Percentiles rank a stretch among this genome's conserved stretches.
These are phyloP conservation scores for Drosophila paramelanica DNA, from an alignment of 2,888 invertebrate genomes.

Conservation along the genomic window DNA sequence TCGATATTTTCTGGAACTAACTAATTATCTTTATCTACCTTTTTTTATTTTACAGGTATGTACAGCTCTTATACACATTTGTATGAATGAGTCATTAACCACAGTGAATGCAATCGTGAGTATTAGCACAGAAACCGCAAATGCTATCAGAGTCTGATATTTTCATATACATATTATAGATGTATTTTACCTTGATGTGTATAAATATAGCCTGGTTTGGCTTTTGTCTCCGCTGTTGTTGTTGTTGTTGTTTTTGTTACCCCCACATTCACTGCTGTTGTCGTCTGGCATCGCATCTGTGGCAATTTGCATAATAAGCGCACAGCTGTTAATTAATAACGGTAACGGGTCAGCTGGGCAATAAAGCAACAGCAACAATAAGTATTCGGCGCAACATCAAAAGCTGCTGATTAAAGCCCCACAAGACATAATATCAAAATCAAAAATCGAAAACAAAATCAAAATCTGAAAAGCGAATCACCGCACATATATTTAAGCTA, in stretches of 20 bases:
- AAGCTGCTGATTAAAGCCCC: constrained; percentile 32
- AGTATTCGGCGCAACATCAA: constrained; percentile 67
- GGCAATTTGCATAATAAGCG: constrained; percentile 75
- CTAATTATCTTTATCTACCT: constrained; percentile 40
- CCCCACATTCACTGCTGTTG: constrained; percentile 36
- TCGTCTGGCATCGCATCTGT: constrained; percentile 60
- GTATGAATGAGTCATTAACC: constrained; percentile 33
- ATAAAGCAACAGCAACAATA: constrained; percentile 18
- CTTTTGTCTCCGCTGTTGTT: constrained; percentile 16
- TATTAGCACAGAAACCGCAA: constrained; percentile 45
- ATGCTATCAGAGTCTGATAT: constrained; percentile 38
- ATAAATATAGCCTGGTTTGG: constrained; percentile 14
- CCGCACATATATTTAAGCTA: constrained; percentile 19
- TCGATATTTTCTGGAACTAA: constrained; percentile 1
- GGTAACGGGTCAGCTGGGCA: constrained; percentile 70
- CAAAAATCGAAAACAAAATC: constrained; percentile 2
- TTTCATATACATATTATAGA: constrained; percentile 17
- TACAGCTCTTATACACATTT: constrained; percentile 23
- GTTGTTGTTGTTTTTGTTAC: constrained; percentile 19
- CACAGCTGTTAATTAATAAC: constrained; percentile 80
- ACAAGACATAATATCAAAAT: constrained; percentile 17
- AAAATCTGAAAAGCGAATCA: constrained; percentile 20
- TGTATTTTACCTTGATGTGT: constrained; percentile 43
- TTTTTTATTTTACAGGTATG: constrained; percentile 60
- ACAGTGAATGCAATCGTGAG: constrained; percentile 55